phyloP scores from a whole-genome alignment of 1,140 invertebrate genomes.

The Ruditapes philippinarum region DNA sequence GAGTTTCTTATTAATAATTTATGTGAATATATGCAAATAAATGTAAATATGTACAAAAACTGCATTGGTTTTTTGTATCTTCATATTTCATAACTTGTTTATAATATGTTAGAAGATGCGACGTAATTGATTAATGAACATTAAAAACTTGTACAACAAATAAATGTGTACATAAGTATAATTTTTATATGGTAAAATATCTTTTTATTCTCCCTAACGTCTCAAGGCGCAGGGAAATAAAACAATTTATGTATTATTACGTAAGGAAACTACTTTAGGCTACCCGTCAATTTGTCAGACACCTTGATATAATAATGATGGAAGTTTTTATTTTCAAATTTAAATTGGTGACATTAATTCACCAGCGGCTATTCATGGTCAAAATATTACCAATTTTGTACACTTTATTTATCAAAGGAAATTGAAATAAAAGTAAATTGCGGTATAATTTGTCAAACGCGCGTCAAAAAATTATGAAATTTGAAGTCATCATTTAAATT shows the following conservation, averaged over 20 bases:
- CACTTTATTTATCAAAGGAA: not conserved
- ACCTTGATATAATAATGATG: not conserved
- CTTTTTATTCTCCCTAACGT: too few species aligned
- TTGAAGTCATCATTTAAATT: not conserved
- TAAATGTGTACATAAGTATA: too few species aligned
- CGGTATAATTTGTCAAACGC: constrained; percentile 36
- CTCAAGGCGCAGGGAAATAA: constrained; percentile 12
- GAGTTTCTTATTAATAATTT: too few species aligned
- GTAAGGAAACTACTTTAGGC: not conserved
- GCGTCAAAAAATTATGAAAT: constrained; percentile 39
- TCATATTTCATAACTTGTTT: too few species aligned
- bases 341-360: not conserved
- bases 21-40: too few species aligned
- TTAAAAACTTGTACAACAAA: too few species aligned
- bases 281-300: constrained; percentile 28
- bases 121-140: too few species aligned
- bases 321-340: constrained; percentile 37
- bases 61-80: too few species aligned
- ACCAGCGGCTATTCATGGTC: not conserved
- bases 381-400: not conserved
- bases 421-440: constrained; percentile 30
- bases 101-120: too few species aligned
- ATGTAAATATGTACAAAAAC: too few species aligned
- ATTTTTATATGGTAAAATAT: too few species aligned
- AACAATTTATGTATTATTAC: not conserved